Conservation (phyloP, 2,888 invertebrate genomes). For the Leptopilina drosophilae region DNA sequence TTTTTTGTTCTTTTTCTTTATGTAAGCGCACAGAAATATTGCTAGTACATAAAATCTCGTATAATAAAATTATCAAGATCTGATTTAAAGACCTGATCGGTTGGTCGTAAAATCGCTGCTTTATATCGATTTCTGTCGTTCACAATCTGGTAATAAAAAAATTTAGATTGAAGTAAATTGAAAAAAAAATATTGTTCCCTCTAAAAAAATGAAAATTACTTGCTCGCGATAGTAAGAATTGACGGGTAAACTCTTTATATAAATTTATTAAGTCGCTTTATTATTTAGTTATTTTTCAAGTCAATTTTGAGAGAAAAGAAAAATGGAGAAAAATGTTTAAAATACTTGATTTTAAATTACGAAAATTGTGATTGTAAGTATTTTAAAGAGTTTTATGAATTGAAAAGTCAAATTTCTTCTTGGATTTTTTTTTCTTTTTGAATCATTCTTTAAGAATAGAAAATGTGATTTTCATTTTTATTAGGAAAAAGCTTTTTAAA, state of each 20-base stretch:
- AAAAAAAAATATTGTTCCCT: constrained; percentile 4
- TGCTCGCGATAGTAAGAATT: not conserved
- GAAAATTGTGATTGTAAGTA: not conserved
- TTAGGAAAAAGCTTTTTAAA: constrained; percentile 33
- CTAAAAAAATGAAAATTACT: not conserved
- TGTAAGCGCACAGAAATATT: constrained; percentile 14
- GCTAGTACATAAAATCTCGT: constrained; percentile 17
- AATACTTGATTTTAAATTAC: no score
- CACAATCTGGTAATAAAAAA: constrained; percentile 10
- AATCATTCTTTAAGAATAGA: constrained; percentile 2
- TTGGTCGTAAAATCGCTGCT: constrained; percentile 7
- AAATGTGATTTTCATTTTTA: constrained; percentile 30
- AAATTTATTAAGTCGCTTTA: not conserved
- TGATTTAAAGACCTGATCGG: constrained; percentile 20
- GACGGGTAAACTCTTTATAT: not conserved
- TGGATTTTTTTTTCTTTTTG: not conserved
- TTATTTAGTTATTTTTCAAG: not conserved
- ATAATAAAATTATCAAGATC: constrained; percentile 20
- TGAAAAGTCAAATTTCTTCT: not conserved
- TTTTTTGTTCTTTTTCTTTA: not conserved
- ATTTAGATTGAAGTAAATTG: constrained; percentile 17
- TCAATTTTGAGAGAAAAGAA: no score
- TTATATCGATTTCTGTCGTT: constrained; percentile 17
- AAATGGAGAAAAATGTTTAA: no score
- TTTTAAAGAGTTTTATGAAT: not conserved